A percentile compares a stretch with the other conserved stretches of the same genome.
Evolutionary conservation across 2,113 vertebrate genomes (phyloP).

Genomic region (Triplophysa rosa): DNA sequence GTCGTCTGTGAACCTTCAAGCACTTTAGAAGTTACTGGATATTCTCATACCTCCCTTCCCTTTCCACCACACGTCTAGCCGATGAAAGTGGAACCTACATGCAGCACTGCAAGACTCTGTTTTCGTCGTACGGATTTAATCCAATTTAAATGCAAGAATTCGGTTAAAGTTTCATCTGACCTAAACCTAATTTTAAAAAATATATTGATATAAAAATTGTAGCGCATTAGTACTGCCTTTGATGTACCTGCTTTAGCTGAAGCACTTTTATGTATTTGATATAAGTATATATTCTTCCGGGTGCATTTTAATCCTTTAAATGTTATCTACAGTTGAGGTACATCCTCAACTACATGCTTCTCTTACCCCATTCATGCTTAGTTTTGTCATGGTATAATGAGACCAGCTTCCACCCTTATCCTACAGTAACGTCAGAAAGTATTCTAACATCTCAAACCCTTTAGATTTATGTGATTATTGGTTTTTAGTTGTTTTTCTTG

Average conservation of each 20-base stretch:
- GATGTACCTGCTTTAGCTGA: slow-evolving; percentile 23
- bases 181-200: background rate
- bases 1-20: slow-evolving; percentile 9
- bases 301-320: background rate
- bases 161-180: background rate
- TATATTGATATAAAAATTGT: background rate
- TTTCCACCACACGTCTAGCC: background rate
- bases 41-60: background rate
- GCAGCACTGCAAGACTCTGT: background rate
- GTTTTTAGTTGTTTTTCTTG: background rate
- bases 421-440: background rate
- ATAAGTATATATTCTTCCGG: background rate
- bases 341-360: background rate
- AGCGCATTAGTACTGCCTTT: background rate
- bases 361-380: background rate
- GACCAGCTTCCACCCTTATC: background rate
- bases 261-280: slow-evolving; percentile 29
- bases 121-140: background rate
- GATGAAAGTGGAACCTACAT: background rate
- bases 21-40: slow-evolving; percentile 10
- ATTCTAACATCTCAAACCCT: background rate
- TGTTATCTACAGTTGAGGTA: no score
- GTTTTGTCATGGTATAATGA: background rate
- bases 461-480: background rate
- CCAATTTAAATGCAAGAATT: no score